These are phyloP conservation scores for Drosophila quinaria DNA, from an alignment of 2,888 invertebrate genomes.

Conservation along the genomic window DNA sequence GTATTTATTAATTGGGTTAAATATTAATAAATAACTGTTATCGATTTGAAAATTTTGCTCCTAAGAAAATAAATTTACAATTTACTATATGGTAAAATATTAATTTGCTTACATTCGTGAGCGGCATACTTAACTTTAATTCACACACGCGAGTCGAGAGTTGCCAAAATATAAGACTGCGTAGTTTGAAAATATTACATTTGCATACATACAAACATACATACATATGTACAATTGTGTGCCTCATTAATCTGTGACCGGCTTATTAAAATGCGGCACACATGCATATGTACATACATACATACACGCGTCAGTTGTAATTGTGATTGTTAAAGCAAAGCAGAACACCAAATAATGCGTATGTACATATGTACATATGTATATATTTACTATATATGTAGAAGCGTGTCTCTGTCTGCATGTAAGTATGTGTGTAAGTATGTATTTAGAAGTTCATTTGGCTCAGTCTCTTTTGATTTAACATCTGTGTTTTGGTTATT, in stretches of 20 bases:
- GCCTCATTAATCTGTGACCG: slow-evolving; percentile 20
- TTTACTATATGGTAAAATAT: neutral
- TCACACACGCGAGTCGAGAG: slow-evolving; percentile 17
- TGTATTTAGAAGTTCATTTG: slow-evolving; percentile 22
- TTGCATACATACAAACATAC: slow-evolving; percentile 1
- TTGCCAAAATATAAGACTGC: slow-evolving; percentile 23
- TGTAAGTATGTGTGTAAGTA: slow-evolving; percentile 2
- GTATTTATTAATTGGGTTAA: neutral
- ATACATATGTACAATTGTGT: neutral
- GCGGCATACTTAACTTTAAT: slow-evolving; percentile 14
- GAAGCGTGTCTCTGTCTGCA: neutral
- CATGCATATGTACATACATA: slow-evolving; percentile 9
- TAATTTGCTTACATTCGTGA: slow-evolving; percentile 12
- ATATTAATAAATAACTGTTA: neutral
- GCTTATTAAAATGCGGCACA: slow-evolving; percentile 24
- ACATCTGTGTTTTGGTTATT: slow-evolving; percentile 28
- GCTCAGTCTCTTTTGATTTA: slow-evolving; percentile 19
- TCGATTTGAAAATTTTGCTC: neutral
- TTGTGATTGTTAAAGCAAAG: slow-evolving; percentile 7
- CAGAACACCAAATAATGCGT: slow-evolving; percentile 4
- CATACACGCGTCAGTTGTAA: slow-evolving; percentile 24
- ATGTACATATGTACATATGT: slow-evolving; percentile 3
- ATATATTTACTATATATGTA: too few relatives aligned
- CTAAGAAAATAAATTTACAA: neutral
- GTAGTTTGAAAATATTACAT: slow-evolving; percentile 20